A percentile compares a stretch with the other conserved stretches of the same genome.
phyloP scores from a whole-genome alignment of 1,140 invertebrate genomes.

The Nautilus pompilius region DNA sequence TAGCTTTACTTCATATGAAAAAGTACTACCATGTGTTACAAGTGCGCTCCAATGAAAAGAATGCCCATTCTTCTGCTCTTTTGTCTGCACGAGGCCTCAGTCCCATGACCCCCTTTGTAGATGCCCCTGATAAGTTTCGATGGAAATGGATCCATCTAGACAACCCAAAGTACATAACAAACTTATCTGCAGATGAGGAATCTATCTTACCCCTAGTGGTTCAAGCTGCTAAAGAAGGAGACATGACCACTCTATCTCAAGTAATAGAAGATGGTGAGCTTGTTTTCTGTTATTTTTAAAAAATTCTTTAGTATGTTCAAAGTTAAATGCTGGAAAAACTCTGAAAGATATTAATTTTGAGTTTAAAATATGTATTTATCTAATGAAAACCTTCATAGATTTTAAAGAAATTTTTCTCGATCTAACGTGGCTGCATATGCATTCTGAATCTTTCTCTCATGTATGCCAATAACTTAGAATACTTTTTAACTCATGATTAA shows the following conservation, averaged over 20 bases:
- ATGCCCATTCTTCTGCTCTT: constrained; percentile 31
- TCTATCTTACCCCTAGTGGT: constrained; percentile 48
- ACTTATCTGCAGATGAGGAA: constrained; percentile 36
- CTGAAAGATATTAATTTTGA: too few species aligned
- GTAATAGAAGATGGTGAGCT: constrained; percentile 38
- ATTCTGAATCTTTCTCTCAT: too few species aligned
- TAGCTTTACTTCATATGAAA: constrained; percentile 53
- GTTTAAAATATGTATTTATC: too few species aligned
- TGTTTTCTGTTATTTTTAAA: background rate
- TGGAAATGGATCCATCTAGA: constrained; percentile 55
- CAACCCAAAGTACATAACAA: constrained; percentile 32
- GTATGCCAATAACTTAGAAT: too few species aligned
- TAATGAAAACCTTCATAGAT: too few species aligned
- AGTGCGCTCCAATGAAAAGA: constrained; percentile 37
- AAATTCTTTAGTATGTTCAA: background rate
- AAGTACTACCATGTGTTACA: constrained; percentile 51
- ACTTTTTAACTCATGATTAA: too few species aligned
- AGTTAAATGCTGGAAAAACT: too few species aligned
- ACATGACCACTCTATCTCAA: constrained; percentile 36
- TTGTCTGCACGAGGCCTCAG: constrained; percentile 47
- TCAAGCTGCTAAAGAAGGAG: constrained; percentile 42
- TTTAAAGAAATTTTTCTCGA: too few species aligned
- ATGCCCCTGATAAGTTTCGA: constrained; percentile 54
- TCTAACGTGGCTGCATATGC: too few species aligned
- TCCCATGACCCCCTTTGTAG: constrained; percentile 55